Base-by-base conservation (phyloP, 30 jellyfish, hydroid and myxozoan species). In the Pelagia noctiluca region DNA sequence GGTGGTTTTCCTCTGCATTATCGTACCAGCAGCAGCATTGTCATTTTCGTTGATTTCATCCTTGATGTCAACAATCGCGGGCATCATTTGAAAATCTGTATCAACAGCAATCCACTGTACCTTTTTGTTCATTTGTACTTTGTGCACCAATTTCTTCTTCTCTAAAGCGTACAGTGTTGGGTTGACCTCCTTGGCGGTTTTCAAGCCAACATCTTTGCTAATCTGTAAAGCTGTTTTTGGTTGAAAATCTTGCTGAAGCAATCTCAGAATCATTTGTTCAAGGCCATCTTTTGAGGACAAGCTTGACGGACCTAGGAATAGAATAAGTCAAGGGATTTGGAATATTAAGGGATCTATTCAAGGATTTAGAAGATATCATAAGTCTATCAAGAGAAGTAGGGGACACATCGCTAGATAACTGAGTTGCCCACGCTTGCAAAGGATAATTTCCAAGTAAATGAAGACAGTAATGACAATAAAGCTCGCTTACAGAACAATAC, bases 121-220 rank as follows among this genome's bases (percentile, higher is more conserved):
- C 38, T 68, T 50, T 57, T 57, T 82, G 50, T 75, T 75, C 11
- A 31, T 71, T 5, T 8, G 24, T 2, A 37, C 11, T 38, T 42
- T 82, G 10, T 34, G 33, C 24, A 82, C 61, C 18, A 50, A 35
- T 11, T 80, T 80, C 5, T 34, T 60, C 62, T 70, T 82, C 35
- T 68, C 92, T 34, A 82, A 73, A 36, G 80, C 21, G 47, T 82
- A 70, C 26, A 82, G 32, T 1, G 85, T 82, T 50, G 86, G 92
- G 36, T 82, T 70, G 62, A 82, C 76, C 29, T 82, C 76, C 70
- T 82, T 69, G 12, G 92, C 80, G 3, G 85, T 67, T 13, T 28
- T n/a, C 26, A 50, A 64, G 13, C 92, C 92, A 69, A 82, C 32
- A 3, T 78, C 84, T 47, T 70, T 82, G 37, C 85, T 46, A 2